Percentiles rank a stretch among this genome's conserved stretches.
phyloP scores from a whole-genome alignment of 2,888 invertebrate genomes.

The Cataglyphis rosenhaueri region DNA sequence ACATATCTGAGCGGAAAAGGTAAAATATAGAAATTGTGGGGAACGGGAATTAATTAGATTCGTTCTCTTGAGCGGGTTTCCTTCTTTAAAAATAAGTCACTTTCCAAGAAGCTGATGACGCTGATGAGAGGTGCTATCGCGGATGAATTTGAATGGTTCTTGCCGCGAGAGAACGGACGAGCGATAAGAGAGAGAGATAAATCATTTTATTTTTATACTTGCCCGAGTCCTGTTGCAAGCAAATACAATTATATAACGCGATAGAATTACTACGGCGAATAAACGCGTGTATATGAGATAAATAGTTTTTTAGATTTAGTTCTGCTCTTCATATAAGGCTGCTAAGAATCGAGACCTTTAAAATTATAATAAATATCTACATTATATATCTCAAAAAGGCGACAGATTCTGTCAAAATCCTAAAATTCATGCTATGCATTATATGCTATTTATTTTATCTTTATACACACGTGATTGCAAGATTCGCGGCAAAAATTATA shows the following conservation, averaged over 20 bases:
- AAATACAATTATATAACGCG: conserved; percentile 1
- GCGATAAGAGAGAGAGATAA: conserved; percentile 26
- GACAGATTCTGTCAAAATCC: neutral
- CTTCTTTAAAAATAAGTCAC: conserved; percentile 29
- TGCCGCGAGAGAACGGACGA: neutral
- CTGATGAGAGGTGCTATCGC: neutral
- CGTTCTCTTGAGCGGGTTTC: neutral
- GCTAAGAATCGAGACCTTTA: neutral
- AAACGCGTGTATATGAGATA: neutral
- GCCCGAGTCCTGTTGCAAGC: neutral
- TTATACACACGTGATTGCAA: neutral
- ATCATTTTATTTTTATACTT: conserved; percentile 24
- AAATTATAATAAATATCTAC: no score
- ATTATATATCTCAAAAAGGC: neutral
- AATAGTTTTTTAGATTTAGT: neutral
- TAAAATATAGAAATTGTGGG: neutral
- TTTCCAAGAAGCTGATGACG: neutral
- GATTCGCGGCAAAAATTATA: neutral
- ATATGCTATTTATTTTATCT: neutral
- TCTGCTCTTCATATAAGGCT: neutral
- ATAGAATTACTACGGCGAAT: neutral
- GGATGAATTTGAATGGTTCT: neutral
- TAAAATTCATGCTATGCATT: neutral
- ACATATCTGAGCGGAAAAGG: neutral
- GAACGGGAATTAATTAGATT: neutral